phyloP scores from a whole-genome alignment of 2,797 vertebrate species.

The Peromyscus nudipes region DNA sequence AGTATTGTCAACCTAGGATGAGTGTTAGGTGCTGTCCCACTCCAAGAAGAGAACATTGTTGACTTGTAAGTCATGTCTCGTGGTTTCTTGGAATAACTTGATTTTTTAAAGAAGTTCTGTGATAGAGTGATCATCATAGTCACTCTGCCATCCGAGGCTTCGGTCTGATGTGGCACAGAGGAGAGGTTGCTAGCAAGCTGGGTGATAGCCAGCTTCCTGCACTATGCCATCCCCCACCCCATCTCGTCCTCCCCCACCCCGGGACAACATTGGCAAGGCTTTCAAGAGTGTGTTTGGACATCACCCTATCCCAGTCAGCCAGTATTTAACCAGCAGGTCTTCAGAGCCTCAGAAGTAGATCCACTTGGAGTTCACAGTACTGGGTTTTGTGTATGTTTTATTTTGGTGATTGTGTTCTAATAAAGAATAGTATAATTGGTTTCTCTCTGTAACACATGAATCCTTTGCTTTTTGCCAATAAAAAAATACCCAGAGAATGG shows the following conservation, averaged over 20 bases:
- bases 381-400: background rate
- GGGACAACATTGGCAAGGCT: background rate
- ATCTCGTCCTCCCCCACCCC: too few relatives aligned
- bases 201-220: fast-evolving
- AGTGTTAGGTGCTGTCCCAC: background rate
- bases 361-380: background rate
- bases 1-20: background rate
- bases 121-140: background rate
- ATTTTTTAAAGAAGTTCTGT: background rate
- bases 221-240: too few relatives aligned
- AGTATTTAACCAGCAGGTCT: background rate
- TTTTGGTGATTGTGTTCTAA: background rate
- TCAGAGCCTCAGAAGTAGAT: background rate
- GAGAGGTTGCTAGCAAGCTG: fast-evolving
- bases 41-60: background rate
- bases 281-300: background rate
- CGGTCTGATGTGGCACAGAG: fast-evolving
- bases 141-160: background rate
- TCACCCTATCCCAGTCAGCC: fast-evolving
- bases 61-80: background rate
- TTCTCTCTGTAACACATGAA: background rate
- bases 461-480: background rate
- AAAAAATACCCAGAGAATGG: background rate
- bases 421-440: background rate
- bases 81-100: background rate